A percentile compares a stretch with the other conserved stretches of the same genome.
phyloP scores from a whole-genome alignment of 1,140 invertebrate genomes.

The Sarcophaga bullata region DNA sequence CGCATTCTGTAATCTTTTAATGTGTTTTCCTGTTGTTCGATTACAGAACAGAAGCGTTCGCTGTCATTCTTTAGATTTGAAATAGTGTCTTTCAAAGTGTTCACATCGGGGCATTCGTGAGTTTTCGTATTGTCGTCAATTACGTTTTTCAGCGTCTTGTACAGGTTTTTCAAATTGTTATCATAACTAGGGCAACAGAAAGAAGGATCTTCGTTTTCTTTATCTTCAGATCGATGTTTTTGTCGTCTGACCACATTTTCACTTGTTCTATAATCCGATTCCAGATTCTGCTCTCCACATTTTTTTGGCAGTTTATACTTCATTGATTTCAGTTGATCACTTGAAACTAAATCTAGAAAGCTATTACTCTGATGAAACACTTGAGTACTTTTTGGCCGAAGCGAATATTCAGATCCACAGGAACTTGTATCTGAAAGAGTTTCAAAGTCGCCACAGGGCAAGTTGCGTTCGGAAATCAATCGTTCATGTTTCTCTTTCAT shows the following conservation, averaged over 20 bases:
- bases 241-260: neutral
- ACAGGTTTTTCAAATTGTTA: slow-evolving; percentile 49
- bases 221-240: neutral
- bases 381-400: slow-evolving; percentile 43
- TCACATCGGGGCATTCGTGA: slow-evolving; percentile 38
- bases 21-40: slow-evolving; percentile 56
- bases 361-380: slow-evolving; percentile 50
- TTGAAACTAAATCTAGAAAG: slow-evolving; percentile 53
- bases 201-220: slow-evolving; percentile 32
- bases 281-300: neutral
- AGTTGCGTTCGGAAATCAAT: slow-evolving; percentile 47
- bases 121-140: slow-evolving; percentile 50
- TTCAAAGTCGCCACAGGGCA: slow-evolving; percentile 26
- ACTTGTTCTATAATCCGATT: neutral
- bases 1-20: slow-evolving; percentile 56
- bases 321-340: neutral
- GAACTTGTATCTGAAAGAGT: slow-evolving; percentile 45
- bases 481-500: slow-evolving; percentile 60
- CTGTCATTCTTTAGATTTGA: slow-evolving; percentile 55
- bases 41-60: slow-evolving; percentile 50
- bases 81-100: slow-evolving; percentile 52
- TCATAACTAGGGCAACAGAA: neutral
- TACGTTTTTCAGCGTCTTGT: slow-evolving; percentile 54
- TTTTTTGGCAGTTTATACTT: neutral
- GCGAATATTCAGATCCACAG: slow-evolving; percentile 45